phyloP scores from a whole-genome alignment of 2,113 vertebrate species.

The Antigone vipio region DNA sequence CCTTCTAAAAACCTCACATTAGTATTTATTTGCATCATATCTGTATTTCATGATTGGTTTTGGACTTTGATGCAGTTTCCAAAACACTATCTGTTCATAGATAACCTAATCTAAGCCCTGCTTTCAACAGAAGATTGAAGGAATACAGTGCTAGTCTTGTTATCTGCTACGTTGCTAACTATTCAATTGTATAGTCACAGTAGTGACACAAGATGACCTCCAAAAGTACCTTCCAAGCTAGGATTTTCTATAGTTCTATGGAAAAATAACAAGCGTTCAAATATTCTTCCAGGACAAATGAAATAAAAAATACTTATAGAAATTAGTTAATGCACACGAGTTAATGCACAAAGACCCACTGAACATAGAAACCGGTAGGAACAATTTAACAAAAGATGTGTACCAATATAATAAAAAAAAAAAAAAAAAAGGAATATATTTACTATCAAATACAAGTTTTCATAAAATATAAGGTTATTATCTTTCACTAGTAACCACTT shows the following conservation, averaged over 20 bases:
- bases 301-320: not conserved
- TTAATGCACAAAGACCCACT: not conserved
- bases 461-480: not conserved
- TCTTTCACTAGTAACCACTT: not conserved
- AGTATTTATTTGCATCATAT: not conserved
- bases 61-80: not conserved
- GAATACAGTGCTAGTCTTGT: not conserved
- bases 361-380: not conserved
- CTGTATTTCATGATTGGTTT: not conserved
- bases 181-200: not conserved
- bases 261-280: not conserved
- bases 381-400: not conserved
- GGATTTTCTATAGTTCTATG: not conserved
- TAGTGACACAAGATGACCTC: not conserved
- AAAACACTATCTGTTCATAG: not conserved
- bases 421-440: not conserved
- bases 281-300: not conserved
- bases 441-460: not conserved
- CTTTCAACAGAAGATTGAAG: not conserved
- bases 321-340: not conserved
- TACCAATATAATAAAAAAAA: not conserved
- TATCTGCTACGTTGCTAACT: not conserved
- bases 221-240: not conserved
- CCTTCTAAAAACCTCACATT: not conserved
- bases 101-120: not conserved